Percentiles rank a stretch among this genome's conserved stretches.
These are phyloP conservation scores for Pteruthius melanotis DNA, from an alignment of 2,113 vertebrate species.

Conservation along the genomic window DNA sequence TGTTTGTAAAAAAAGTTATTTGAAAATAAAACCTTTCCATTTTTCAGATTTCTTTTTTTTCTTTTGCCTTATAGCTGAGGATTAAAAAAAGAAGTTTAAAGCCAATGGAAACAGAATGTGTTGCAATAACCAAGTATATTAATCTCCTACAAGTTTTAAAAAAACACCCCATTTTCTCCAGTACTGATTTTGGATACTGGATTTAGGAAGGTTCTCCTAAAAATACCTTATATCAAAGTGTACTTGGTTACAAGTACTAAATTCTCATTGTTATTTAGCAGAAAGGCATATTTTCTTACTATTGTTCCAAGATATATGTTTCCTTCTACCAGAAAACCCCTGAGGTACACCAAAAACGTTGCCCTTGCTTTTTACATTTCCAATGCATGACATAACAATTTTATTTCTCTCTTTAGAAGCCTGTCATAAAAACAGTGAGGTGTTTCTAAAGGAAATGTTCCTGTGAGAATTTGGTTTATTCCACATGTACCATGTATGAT, in stretches of 20 bases:
- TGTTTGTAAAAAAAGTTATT: neutral
- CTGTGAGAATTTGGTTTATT: neutral
- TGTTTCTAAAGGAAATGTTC: neutral
- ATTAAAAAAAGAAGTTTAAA: neutral
- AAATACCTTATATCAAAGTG: neutral
- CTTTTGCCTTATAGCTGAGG: neutral
- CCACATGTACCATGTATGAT: neutral
- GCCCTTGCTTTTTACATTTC: neutral
- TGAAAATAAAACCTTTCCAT: neutral
- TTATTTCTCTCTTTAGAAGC: neutral
- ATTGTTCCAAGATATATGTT: neutral
- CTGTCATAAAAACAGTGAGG: neutral
- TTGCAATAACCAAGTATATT: neutral
- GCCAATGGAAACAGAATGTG: neutral
- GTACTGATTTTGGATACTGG: neutral
- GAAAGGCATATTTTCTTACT: neutral
- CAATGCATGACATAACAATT: neutral
- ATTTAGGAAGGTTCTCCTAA: neutral
- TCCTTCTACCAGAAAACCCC: neutral
- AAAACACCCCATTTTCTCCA: neutral
- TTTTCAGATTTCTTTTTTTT: neutral
- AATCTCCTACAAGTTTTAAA: neutral
- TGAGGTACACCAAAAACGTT: neutral
- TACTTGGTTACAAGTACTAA: neutral
- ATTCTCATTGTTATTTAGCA: neutral